phyloP scores from a whole-genome alignment of 2,888 invertebrate species.

The Autographa pulchrina region DNA sequence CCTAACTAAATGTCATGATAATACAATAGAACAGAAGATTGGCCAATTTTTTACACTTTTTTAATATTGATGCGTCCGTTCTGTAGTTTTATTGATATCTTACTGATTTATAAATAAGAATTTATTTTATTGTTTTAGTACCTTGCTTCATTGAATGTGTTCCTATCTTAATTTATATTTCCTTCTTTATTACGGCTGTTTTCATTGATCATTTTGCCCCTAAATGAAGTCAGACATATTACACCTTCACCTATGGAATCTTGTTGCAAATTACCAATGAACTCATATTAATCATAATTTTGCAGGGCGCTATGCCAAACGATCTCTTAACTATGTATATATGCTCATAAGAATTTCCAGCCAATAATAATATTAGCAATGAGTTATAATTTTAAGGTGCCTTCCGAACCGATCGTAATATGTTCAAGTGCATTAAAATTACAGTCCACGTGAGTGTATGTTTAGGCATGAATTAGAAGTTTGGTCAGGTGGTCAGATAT shows the following conservation, averaged over 20 bases:
- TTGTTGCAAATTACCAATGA: conserved; percentile 17
- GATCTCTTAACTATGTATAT: conserved; percentile 12
- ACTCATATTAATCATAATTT: conserved; percentile 26
- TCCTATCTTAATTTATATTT: no score
- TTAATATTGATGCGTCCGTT: no score
- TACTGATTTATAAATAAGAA: no score
- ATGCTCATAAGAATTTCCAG: conserved; percentile 28
- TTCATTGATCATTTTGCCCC: not conserved
- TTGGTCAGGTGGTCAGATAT: no score
- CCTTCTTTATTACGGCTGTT: not conserved
- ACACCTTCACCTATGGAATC: not conserved
- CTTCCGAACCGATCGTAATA: conserved; percentile 1
- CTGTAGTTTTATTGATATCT: no score
- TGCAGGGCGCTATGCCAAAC: conserved; percentile 37
- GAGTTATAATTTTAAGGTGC: conserved; percentile 30
- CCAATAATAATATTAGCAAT: conserved; percentile 40
- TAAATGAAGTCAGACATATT: not conserved
- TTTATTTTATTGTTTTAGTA: no score
- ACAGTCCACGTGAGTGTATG: not conserved
- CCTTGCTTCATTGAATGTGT: no score
- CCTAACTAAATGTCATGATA: no score
- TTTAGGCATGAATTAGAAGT: not conserved
- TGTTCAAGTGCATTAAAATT: not conserved
- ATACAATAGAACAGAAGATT: no score
- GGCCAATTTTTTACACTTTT: no score